Conservation (phyloP, 2,797 vertebrate genomes). For the Eupleurogrammus muticus region DNA sequence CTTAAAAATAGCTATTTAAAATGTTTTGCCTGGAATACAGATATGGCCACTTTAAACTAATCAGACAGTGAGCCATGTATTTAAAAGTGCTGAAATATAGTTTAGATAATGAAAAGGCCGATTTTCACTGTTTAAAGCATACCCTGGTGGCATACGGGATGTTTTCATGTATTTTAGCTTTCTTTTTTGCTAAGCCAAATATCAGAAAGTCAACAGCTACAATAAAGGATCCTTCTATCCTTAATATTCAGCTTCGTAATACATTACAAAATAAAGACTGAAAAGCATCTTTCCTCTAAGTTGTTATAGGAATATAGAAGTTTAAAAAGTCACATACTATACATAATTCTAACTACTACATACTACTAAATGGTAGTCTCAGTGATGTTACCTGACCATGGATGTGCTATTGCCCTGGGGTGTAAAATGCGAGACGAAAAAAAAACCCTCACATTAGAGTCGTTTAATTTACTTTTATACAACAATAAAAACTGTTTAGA, state of each 20-base stretch:
- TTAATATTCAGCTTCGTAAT: slow-evolving; percentile 18
- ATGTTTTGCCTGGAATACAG: background rate
- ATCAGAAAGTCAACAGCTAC: slow-evolving; percentile 1
- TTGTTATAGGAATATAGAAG: background rate
- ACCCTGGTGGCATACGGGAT: background rate
- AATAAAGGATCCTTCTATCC: background rate
- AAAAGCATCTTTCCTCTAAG: background rate
- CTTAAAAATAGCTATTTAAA: slow-evolving; percentile 13
- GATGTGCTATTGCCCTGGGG: too few species aligned
- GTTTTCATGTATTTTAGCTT: background rate
- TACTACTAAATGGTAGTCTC: too few species aligned
- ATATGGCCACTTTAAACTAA: slow-evolving; percentile 9
- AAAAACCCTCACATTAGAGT: too few species aligned
- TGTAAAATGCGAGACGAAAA: too few species aligned
- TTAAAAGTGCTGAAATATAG: slow-evolving; percentile 11
- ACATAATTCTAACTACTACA: too few species aligned
- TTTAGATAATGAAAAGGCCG: background rate
- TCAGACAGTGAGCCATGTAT: slow-evolving; percentile 26
- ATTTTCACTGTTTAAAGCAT: background rate
- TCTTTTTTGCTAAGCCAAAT: slow-evolving; percentile 25
- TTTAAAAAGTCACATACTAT: too few species aligned
- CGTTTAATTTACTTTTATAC: too few species aligned
- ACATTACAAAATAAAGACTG: background rate
- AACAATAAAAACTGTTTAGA: too few species aligned
- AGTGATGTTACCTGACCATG: too few species aligned